These are phyloP conservation scores for Bucco capensis DNA, from an alignment of 2,113 vertebrate genomes.

Conservation along the genomic window DNA sequence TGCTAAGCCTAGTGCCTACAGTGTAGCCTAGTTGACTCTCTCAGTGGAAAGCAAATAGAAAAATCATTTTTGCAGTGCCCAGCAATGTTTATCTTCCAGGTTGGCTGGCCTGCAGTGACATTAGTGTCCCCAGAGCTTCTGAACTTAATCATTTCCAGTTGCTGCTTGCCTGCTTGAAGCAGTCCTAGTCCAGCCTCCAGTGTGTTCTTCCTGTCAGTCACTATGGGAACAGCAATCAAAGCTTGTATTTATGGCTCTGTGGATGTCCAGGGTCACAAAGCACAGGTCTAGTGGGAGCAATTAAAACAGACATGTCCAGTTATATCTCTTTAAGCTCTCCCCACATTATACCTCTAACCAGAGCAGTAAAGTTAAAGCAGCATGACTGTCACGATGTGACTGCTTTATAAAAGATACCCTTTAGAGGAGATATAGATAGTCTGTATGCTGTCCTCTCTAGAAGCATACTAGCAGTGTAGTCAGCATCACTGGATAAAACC, in stretches of 20 bases:
- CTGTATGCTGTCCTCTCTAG: not conserved
- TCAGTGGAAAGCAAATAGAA: constrained; percentile 46
- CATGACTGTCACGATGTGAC: constrained; percentile 43
- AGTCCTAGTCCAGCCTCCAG: not conserved
- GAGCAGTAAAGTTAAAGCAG: constrained; percentile 56
- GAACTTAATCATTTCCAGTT: constrained; percentile 57
- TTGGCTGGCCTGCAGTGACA: constrained; percentile 42
- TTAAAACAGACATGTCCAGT: constrained; percentile 55
- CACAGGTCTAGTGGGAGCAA: constrained; percentile 53
- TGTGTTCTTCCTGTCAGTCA: constrained; percentile 55
- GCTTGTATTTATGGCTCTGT: constrained; percentile 49
- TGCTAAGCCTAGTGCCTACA: not conserved
- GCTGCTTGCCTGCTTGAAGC: constrained; percentile 52
- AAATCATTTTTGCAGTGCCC: constrained; percentile 20
- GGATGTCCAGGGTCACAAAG: constrained; percentile 37
- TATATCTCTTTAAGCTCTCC: constrained; percentile 41
- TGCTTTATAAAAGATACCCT: not conserved
- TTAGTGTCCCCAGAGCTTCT: constrained; percentile 53
- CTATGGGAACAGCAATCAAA: constrained; percentile 66
- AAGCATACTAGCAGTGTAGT: not conserved
- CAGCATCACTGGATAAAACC: not conserved
- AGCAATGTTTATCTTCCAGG: constrained; percentile 53
- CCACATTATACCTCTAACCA: constrained; percentile 31
- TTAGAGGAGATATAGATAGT: not conserved
- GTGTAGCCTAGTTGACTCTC: not conserved